Conservation (phyloP, 1,140 invertebrate species). For the Pectinophora gossypiella region DNA sequence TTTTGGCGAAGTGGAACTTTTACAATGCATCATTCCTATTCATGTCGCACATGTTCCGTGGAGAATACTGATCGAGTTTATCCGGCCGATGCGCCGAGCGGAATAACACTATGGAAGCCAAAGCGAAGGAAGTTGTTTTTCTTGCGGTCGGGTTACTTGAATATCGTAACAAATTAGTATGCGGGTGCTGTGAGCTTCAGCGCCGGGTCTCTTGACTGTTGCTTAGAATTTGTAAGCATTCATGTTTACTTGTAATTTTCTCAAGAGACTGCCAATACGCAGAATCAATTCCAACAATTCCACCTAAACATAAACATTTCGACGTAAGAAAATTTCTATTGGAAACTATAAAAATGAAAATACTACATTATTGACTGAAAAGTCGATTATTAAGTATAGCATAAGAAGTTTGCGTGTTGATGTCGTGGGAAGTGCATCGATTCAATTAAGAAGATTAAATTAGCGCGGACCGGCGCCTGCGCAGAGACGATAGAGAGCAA, state of each 20-base stretch:
- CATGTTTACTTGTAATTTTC: not conserved
- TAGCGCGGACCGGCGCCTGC: not conserved
- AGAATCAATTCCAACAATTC: too few relatives aligned
- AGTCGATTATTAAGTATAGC: too few relatives aligned
- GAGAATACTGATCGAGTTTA: conserved; percentile 51
- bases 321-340: too few relatives aligned
- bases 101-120: conserved; percentile 7
- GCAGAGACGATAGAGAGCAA: too few relatives aligned
- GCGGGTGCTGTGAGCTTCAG: conserved; percentile 36
- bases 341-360: too few relatives aligned
- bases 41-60: conserved; percentile 28
- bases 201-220: conserved; percentile 36
- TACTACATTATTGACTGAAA: too few relatives aligned
- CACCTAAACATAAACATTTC: too few relatives aligned
- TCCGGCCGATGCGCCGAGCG: conserved; percentile 21
- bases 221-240: not conserved
- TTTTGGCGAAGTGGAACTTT: conserved; percentile 49
- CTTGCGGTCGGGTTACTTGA: conserved; percentile 28
- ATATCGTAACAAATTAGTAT: conserved; percentile 55
- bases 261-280: not conserved
- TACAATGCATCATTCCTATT: conserved; percentile 62
- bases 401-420: not conserved
- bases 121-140: conserved; percentile 13
- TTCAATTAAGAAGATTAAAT: conserved; percentile 29
- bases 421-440: conserved; percentile 44